phyloP scores from a whole-genome alignment of 2,113 vertebrate genomes.

The Otis tarda region DNA sequence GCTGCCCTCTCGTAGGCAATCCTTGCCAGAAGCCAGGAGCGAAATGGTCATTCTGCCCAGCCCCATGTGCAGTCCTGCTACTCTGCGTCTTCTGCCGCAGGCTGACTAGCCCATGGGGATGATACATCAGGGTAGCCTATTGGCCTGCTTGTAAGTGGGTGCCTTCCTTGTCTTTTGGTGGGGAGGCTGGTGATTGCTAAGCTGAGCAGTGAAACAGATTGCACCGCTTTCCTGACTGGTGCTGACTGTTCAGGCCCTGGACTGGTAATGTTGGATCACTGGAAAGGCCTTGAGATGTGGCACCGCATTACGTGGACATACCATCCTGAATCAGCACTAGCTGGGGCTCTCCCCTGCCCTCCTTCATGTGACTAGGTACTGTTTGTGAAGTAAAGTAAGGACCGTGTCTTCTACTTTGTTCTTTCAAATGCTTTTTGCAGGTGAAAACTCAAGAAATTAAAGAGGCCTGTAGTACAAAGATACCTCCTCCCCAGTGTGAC shows the following conservation, averaged over 20 bases:
- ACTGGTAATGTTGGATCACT: not conserved
- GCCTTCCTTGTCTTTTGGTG: not conserved
- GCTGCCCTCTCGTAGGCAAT: not conserved
- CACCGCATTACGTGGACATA: not conserved
- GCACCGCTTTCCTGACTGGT: not conserved
- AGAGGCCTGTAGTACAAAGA: not conserved
- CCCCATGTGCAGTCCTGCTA: not conserved
- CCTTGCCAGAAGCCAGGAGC: not conserved
- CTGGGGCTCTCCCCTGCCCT: not conserved
- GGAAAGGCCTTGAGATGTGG: not conserved
- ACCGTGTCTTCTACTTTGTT: not conserved
- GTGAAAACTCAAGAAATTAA: not conserved
- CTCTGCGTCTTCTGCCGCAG: not conserved
- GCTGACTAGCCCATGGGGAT: not conserved
- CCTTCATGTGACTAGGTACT: not conserved
- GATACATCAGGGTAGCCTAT: accelerated
- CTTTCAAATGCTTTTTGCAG: not conserved
- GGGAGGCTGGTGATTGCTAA: not conserved
- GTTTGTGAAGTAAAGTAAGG: not conserved
- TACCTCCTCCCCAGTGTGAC: not conserved
- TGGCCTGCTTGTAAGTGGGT: not conserved
- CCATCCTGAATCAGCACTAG: not conserved
- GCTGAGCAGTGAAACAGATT: not conserved
- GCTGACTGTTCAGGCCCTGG: not conserved
- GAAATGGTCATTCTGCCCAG: not conserved